Percentiles rank a stretch among this genome's conserved stretches.
phyloP scores from a whole-genome alignment of 2,797 vertebrate species.

The Crocodylus rhombifer region DNA sequence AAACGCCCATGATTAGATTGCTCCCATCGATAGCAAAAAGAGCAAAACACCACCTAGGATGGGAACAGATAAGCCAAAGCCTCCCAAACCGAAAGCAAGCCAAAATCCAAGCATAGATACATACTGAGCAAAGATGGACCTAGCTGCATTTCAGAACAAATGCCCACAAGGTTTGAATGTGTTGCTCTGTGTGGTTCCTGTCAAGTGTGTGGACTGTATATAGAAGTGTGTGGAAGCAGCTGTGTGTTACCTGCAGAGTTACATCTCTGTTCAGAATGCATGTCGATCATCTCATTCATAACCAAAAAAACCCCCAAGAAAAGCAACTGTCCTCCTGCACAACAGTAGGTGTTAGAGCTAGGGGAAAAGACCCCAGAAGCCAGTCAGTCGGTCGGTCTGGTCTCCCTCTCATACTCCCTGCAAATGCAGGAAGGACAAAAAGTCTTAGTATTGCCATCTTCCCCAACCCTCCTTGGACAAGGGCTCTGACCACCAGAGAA shows the following conservation, averaged over 20 bases:
- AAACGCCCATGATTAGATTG: accelerated
- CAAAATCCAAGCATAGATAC: slow-evolving; percentile 22
- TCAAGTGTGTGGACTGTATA: slow-evolving; percentile 40
- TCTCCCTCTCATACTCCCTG: background rate
- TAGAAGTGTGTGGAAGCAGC: slow-evolving; percentile 28
- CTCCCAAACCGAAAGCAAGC: slow-evolving; percentile 47
- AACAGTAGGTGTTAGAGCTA: background rate
- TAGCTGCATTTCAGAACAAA: slow-evolving; percentile 55
- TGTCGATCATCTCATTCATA: slow-evolving; percentile 49
- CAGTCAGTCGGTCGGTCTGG: accelerated
- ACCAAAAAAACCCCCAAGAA: background rate
- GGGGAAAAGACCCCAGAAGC: background rate
- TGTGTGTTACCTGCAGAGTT: slow-evolving; percentile 24
- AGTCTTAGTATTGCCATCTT: background rate
- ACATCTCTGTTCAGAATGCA: background rate
- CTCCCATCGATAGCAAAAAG: background rate
- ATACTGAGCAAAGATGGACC: slow-evolving; percentile 30
- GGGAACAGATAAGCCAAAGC: slow-evolving; percentile 52
- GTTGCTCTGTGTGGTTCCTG: slow-evolving; percentile 54
- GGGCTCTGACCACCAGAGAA: slow-evolving; percentile 23
- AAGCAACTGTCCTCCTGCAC: slow-evolving; percentile 28
- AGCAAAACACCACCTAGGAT: background rate
- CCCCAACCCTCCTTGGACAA: background rate
- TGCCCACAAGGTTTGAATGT: slow-evolving; percentile 20
- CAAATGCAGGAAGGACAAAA: background rate